Conservation (phyloP, 1,140 invertebrate species). For the Bacillus rossius region DNA sequence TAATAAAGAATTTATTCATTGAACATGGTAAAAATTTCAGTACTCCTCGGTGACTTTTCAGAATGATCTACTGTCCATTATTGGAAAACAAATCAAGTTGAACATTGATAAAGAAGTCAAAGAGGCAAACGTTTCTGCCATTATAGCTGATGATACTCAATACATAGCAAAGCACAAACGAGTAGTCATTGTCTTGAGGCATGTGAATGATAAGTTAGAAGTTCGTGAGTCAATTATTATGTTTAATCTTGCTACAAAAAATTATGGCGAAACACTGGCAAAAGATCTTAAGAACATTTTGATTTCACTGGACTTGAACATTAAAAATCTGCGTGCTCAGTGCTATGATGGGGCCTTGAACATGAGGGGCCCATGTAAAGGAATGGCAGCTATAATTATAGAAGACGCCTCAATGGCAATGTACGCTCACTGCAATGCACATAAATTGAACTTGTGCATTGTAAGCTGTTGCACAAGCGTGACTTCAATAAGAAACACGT, state of each 20-base stretch:
- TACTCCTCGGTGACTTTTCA: not conserved
- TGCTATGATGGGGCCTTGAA: conserved; percentile 6
- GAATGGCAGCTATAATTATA: conserved; percentile 2
- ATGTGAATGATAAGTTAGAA: conserved; percentile 14
- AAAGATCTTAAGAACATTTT: conserved; percentile 15
- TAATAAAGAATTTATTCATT: not conserved
- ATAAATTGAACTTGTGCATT: not conserved
- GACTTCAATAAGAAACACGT: not conserved
- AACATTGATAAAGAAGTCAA: not conserved
- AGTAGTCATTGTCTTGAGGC: conserved; percentile 11
- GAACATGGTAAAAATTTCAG: conserved; percentile 8
- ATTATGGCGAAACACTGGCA: conserved; percentile 11
- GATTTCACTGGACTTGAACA: conserved; percentile 12
- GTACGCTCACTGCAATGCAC: conserved; percentile 11
- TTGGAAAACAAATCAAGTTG: not conserved
- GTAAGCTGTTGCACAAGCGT: not conserved
- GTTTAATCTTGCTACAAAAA: conserved; percentile 14
- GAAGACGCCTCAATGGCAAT: conserved; percentile 2
- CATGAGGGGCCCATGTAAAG: conserved; percentile 10
- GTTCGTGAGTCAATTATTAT: conserved; percentile 8
- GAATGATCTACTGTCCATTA: conserved; percentile 1
- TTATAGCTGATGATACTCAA: conserved; percentile 12
- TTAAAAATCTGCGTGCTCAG: conserved; percentile 11
- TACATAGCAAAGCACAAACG: conserved; percentile 12
- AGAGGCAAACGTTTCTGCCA: conserved; percentile 7